Percentiles rank a stretch among this genome's conserved stretches.
Evolutionary conservation across 1,140 invertebrate species (phyloP).

Genomic region (Campodea augens): DNA sequence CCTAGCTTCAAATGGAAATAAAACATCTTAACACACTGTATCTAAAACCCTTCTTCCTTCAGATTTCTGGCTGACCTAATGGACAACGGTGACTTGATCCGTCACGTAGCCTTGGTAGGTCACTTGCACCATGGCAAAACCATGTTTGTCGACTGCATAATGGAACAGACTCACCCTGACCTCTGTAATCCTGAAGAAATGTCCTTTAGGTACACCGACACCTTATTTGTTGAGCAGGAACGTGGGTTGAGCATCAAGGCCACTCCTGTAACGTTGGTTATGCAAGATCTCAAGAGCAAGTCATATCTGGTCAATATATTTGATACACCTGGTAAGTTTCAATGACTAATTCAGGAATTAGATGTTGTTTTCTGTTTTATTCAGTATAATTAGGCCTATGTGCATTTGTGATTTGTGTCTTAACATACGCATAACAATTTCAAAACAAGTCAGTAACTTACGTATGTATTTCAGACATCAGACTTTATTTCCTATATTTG

Average conservation of each 20-base stretch:
- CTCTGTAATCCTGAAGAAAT: slow-evolving; percentile 53
- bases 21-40: no score
- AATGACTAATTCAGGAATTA: no score
- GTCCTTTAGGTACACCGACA: slow-evolving; percentile 85
- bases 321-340: slow-evolving; percentile 97
- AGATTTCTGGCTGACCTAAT: slow-evolving; percentile 88
- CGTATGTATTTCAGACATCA: no score
- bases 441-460: no score
- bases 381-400: no score
- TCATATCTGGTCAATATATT: slow-evolving; percentile 91
- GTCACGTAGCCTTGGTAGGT: slow-evolving; percentile 89
- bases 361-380: no score
- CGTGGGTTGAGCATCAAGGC: slow-evolving; percentile 94
- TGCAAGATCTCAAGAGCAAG: slow-evolving; percentile 86
- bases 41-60: no score
- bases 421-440: no score
- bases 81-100: slow-evolving; percentile 84
- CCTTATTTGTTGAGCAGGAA: slow-evolving; percentile 93
- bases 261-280: slow-evolving; percentile 78
- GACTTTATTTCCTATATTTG: no score
- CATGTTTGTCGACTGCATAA: slow-evolving; percentile 90
- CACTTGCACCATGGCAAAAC: slow-evolving; percentile 99
- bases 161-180: slow-evolving; percentile 91
- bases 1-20: no score
- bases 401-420: no score